A percentile compares a stretch with the other conserved stretches of the same genome.
Conservation (phyloP, 2,888 invertebrate genomes). For the Tenthredo notha region DNA sequence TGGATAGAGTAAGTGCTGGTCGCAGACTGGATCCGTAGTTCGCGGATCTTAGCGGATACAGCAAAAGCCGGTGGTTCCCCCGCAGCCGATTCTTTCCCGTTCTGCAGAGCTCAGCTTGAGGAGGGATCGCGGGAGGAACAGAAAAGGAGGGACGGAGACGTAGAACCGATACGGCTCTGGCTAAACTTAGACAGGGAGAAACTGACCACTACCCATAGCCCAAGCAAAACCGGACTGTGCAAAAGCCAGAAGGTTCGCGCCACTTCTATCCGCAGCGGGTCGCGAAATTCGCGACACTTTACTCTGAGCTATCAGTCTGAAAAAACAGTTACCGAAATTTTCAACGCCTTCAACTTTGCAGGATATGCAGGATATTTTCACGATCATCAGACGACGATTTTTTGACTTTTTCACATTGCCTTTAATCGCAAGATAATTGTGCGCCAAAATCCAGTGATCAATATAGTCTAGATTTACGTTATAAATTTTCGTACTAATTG, state of each 20-base stretch:
- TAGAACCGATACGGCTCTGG: conserved; percentile 74
- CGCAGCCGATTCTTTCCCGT: conserved; percentile 53
- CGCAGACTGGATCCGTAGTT: conserved; percentile 71
- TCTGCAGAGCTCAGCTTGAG: conserved; percentile 57
- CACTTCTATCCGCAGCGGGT: conserved; percentile 31
- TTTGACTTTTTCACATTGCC: neutral
- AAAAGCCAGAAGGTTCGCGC: conserved; percentile 37
- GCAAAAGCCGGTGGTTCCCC: conserved; percentile 65
- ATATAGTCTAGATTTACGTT: neutral
- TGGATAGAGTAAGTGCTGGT: conserved; percentile 68
- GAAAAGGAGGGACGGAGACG: conserved; percentile 34
- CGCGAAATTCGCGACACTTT: conserved; percentile 5
- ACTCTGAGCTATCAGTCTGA: neutral
- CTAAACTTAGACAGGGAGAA: conserved; percentile 76
- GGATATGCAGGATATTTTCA: neutral
- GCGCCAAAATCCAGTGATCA: neutral
- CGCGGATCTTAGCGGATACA: conserved; percentile 62
- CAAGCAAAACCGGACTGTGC: conserved; percentile 37
- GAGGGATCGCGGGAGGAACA: conserved; percentile 57
- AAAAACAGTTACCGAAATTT: neutral
- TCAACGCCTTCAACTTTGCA: neutral
- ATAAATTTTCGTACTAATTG: neutral
- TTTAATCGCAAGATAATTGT: neutral
- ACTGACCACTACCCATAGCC: conserved; percentile 52
- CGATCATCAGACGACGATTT: neutral